Evolutionary conservation across 1,140 invertebrate genomes (phyloP).

Genomic region (Antheraea mylitta): DNA sequence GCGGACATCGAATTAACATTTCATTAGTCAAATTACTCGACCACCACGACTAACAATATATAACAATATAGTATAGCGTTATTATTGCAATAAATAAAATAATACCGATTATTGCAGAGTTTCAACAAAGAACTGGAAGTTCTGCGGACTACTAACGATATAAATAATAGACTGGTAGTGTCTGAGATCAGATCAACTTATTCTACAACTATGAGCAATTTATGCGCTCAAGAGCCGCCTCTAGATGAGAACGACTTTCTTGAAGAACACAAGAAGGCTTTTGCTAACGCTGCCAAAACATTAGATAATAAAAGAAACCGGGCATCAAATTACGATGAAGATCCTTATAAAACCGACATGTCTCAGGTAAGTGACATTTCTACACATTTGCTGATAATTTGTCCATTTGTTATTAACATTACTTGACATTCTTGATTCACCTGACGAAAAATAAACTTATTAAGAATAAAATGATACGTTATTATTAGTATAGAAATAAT

Average conservation of each 20-base stretch:
- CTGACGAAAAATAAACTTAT: no score
- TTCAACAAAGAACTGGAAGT: background rate
- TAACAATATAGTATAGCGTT: no score
- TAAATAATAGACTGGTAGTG: background rate
- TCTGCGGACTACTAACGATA: constrained; percentile 1
- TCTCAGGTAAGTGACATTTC: background rate
- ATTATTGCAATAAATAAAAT: no score
- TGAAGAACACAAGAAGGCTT: background rate
- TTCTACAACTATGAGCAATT: background rate
- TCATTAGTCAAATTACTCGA: no score
- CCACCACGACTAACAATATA: no score
- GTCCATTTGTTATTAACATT: no score
- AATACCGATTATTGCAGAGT: background rate
- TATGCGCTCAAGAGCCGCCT: background rate
- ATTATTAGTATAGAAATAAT: no score
- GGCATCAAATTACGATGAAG: background rate
- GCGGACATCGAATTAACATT: no score
- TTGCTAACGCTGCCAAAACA: background rate
- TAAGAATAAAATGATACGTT: no score
- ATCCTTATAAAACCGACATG: background rate
- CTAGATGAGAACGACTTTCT: background rate
- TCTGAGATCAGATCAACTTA: background rate
- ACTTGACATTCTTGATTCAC: no score
- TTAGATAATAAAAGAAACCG: background rate
- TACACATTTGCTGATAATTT: no score